phyloP scores from a whole-genome alignment of 2,113 vertebrate genomes.

The Pimephales promelas region DNA sequence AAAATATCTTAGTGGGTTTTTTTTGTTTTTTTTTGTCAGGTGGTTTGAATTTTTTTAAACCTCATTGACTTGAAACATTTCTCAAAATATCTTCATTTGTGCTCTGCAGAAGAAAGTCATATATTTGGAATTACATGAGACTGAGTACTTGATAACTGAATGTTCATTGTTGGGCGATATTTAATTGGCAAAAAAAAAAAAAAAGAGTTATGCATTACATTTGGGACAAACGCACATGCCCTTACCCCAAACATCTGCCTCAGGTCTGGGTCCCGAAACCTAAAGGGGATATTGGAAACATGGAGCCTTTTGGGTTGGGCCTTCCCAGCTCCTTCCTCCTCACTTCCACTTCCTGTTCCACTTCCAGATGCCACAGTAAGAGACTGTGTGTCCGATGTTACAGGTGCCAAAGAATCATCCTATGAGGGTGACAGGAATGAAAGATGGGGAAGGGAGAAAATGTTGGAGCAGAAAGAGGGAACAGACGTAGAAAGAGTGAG shows the following conservation, averaged over 20 bases:
- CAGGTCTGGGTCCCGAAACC: conserved; percentile 81
- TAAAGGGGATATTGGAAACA: conserved; percentile 83
- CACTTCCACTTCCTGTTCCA: conserved; percentile 70
- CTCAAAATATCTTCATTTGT: no score
- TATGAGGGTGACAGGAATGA: conserved; percentile 54
- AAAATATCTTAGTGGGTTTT: background rate
- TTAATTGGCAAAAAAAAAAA: background rate
- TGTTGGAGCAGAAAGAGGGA: background rate
- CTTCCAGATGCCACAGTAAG: conserved; percentile 70
- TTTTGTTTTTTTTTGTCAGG: background rate
- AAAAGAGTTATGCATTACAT: background rate
- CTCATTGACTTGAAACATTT: background rate
- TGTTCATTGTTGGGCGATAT: background rate
- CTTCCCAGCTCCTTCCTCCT: conserved; percentile 76
- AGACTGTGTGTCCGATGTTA: conserved; percentile 75
- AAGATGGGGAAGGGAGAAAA: conserved; percentile 37
- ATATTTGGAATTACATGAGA: background rate
- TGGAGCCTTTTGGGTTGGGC: conserved; percentile 80
- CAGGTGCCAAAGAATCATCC: conserved; percentile 73
- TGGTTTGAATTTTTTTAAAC: background rate
- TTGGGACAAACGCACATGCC: background rate
- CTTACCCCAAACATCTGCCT: conserved; percentile 84
- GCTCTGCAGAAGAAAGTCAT: no score
- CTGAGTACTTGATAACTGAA: background rate
- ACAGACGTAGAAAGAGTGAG: conserved; percentile 13